phyloP scores from a whole-genome alignment of 2,888 invertebrate species.

The Gastrophysa polygoni region DNA sequence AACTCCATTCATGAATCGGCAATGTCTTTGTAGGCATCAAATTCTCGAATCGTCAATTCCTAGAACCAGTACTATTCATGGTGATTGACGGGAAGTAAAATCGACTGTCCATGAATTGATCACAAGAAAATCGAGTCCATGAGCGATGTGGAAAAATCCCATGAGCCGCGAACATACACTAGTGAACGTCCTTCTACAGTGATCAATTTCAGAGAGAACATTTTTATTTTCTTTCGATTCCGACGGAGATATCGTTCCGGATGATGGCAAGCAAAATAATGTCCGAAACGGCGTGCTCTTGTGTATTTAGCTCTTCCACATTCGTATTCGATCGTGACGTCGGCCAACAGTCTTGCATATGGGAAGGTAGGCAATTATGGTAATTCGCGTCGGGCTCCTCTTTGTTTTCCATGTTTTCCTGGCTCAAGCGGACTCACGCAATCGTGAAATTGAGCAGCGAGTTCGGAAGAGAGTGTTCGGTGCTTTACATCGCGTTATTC shows the following conservation, averaged over 20 bases:
- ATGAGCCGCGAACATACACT: no score
- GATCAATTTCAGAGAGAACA: background rate
- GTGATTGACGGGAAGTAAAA: no score
- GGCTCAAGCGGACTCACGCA: background rate
- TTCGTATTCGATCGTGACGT: background rate
- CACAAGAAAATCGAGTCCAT: no score
- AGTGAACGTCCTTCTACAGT: no score
- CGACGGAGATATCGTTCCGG: background rate
- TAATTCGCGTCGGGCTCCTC: slow-evolving; percentile 9
- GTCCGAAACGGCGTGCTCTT: background rate
- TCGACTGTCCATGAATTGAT: no score
- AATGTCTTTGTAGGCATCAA: no score
- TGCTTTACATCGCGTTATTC: background rate
- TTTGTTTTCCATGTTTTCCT: slow-evolving; percentile 15
- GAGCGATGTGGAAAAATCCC: no score
- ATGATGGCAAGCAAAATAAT: background rate
- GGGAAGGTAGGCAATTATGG: background rate
- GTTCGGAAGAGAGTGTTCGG: background rate
- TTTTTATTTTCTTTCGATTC: background rate
- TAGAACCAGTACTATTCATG: no score
- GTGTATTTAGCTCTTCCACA: background rate
- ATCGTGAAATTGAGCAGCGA: slow-evolving; percentile 4
- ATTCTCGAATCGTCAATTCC: no score
- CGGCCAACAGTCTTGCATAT: background rate
- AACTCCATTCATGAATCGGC: no score